Evolutionary conservation across 2,113 vertebrate species (phyloP), one percentile per base, ranked within the genome.

Genomic region (Corythoichthys intestinalis): DNA sequence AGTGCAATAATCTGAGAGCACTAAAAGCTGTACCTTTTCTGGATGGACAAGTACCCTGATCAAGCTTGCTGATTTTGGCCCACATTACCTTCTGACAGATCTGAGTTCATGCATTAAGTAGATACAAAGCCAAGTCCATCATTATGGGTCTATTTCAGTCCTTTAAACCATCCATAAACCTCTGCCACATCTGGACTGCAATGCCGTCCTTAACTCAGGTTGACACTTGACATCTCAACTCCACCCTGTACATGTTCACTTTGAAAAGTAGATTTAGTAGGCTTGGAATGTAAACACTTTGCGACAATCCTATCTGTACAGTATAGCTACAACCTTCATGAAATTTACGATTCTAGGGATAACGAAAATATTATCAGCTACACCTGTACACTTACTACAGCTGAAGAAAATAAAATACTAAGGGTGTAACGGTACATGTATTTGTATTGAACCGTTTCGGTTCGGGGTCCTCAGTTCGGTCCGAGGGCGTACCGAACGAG

Each of bases 51-150:
- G 35, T 35, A 14, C 69, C 59, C 54, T 7, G 66, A 66, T 66
- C 62, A 6, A 50, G 65, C 73, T 70, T 60, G 41, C 53, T 66
- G 66, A 58, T 73, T 53, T 41, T 77, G 71, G 73, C 76, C 61
- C 68, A 69, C 69, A 74, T 77, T 59, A 56, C 56, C 20, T 56
- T 60, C 5, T 74, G 57, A 73, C 72, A 82, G 74, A 58, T 85
- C 68, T 46, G 49, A 77, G n/a, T 68, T 75, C 49, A 63, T 72
- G 78, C 79, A 78, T 85, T 70, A 70, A 67, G 73, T 34, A 76
- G 79, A 87, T 85, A 59, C 48, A 17, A 72, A 82, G 77, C 75
- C 78, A 78, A 82, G 82, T 80, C 80, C 75, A 70, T 67, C 48
- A 69, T 73, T 65, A 72, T 46, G 67, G 38, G 61, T 61, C 38